Evolutionary conservation across 2,888 invertebrate species (phyloP), one percentile per base, ranked within the genome.

Genomic region (Tenthredo notha): DNA sequence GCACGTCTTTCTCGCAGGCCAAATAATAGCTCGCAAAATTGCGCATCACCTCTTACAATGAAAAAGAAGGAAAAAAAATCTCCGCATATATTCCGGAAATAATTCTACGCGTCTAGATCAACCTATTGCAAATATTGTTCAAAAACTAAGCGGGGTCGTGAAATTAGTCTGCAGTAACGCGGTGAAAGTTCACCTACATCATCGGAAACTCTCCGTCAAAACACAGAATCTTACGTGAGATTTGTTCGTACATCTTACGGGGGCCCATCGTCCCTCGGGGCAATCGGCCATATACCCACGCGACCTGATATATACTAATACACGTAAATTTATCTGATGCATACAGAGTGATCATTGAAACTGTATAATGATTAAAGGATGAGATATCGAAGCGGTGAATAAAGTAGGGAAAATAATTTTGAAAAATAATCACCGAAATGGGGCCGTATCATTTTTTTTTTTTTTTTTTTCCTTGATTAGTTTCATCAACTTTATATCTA

Each of bases 111-210:
- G n/a, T 21, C 7, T 54, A 10, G 6, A 77, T 77, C 47, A 29
- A 2, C 9, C 29, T 15, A 3, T 25, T 61, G 25, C 9, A 61
- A 21, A 25, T 5, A 61, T 40, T 9, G 15, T n/a, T 25, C 61
- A 25, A 80, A 80, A 80, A 83, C 15, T 6, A 29, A 18, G 70
- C 40, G 61, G 61, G 40, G 61, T 80, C 61, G 61, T 25, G 61
- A 10, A 21, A 43, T 40, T 61, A 25, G 15, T 65, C 40, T 80
- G 7, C 40, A 61, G 37, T 21, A 80, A n/a, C 43, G 25, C 83
- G 83, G 83, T 83, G 83, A 83, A 83, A 83, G 83, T 83, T 83
- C 83, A 67, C 67, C 83, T 67, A 83, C 50, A 82, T 82, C 61
- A 29, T 3, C 78, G 18, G 37, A 37, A 58, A 78, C 54, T 58